Evolutionary conservation across 2,888 invertebrate genomes (phyloP), one percentile per base, ranked within the genome.

Genomic region (Nomada lathburiana): DNA sequence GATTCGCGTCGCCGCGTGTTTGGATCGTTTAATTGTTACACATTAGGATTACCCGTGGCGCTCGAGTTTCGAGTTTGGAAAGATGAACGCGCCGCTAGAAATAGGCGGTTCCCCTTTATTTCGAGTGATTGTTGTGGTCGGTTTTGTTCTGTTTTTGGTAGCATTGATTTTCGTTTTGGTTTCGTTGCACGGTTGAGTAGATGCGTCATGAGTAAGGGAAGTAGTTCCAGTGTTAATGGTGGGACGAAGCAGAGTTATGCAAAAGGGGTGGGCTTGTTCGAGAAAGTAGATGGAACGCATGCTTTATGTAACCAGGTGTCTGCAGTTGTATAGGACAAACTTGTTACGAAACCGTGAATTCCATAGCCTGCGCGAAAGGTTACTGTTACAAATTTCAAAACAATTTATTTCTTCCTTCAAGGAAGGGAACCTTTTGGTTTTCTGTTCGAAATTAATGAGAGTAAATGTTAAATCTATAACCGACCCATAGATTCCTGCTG

Each of bases 21-120:
- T 59, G 47, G n/a, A 44, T 67, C 16, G 42, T 47, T 74, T 74
- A 55, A 74, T 74, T 62, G 53, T 60, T 36, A 62, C 62, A 67
- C 67, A 11, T 55, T 20, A n/a, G 10, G 23, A 29, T 10, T 2
- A 3, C 0, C 2, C 2, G 13, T 4, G 5, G n/a, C 50, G 59
- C 59, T 26, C 36, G 23, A 47, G 23, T 2, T 52, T 13, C 5
- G 1, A 23, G 10, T 13, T 4, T 4, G 3, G 52, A 52, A 36
- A 7, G 36, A 29, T n/a, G 20, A 36, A 36, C 29, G 16, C 7
- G 47, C 16, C 11, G 2, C 10, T 1, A 16, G 47, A 0, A 36
- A 36, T 36, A 36, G 36, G 36, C 36, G 36, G 36, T 36, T 36
- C 36, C 36, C 7, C 36, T 36, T 36, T 36, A 36, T 5, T 36